A percentile compares a stretch with the other conserved stretches of the same genome.
phyloP scores from a whole-genome alignment of 2,888 invertebrate species.

The Patella depressa region DNA sequence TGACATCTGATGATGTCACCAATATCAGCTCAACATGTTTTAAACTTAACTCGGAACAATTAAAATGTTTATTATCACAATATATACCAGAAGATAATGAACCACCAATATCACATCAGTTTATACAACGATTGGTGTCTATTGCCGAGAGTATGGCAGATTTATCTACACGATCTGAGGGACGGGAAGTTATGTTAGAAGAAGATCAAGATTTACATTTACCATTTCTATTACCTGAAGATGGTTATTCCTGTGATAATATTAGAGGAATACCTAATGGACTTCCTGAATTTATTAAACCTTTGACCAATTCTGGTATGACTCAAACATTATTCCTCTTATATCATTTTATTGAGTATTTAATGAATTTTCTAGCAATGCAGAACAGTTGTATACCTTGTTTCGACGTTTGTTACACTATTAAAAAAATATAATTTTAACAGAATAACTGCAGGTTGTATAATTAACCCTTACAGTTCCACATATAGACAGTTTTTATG shows the following conservation, averaged over 20 bases:
- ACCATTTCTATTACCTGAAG: constrained; percentile 94
- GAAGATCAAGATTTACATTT: constrained; percentile 88
- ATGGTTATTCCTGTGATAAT: constrained; percentile 97
- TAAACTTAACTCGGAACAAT: constrained; percentile 95
- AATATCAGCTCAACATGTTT: constrained; percentile 93
- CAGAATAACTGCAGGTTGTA: no score
- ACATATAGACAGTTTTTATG: no score
- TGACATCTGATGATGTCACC: constrained; percentile 88
- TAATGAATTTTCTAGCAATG: no score
- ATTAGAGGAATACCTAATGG: constrained; percentile 89
- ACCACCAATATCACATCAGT: constrained; percentile 76
- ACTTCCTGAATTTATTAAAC: constrained; percentile 67
- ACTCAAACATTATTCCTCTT: no score
- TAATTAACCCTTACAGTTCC: no score
- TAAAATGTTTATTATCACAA: constrained; percentile 86
- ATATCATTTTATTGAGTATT: no score
- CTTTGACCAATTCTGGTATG: constrained; percentile 48
- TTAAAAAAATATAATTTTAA: no score
- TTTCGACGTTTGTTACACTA: no score
- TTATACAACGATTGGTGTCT: constrained; percentile 72
- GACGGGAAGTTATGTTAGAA: constrained; percentile 85
- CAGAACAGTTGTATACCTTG: no score
- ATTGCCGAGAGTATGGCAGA: constrained; percentile 78
- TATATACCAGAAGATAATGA: constrained; percentile 80
- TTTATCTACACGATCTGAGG: constrained; percentile 85